Conservation (phyloP, 2,113 vertebrate species). For the Mobula hypostoma region DNA sequence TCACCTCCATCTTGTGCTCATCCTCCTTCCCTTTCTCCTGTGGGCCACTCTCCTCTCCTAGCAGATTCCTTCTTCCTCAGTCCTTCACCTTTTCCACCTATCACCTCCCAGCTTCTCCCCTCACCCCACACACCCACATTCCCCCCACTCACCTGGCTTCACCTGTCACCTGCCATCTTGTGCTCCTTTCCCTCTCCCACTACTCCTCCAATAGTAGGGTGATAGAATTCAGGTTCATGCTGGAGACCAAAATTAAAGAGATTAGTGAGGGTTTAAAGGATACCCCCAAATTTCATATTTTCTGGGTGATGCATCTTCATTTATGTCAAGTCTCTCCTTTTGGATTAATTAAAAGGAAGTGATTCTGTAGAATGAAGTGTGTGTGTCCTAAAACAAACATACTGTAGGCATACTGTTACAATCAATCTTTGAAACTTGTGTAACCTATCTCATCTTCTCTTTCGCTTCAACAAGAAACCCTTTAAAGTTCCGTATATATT, state of each 20-base stretch:
- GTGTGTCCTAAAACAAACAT: too few relatives aligned
- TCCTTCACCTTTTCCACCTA: too few relatives aligned
- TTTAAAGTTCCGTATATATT: background rate
- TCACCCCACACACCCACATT: too few relatives aligned
- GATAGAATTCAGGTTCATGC: too few relatives aligned
- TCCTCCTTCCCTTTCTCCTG: too few relatives aligned
- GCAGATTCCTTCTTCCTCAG: too few relatives aligned
- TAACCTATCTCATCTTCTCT: background rate
- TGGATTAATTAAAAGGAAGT: background rate
- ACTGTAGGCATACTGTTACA: background rate
- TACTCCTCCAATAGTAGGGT: background rate
- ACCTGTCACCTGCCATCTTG: too few relatives aligned
- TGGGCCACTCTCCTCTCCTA: too few relatives aligned
- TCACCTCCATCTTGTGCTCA: too few relatives aligned
- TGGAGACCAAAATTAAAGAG: background rate
- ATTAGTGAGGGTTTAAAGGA: background rate
- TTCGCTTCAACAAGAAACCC: background rate
- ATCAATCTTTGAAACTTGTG: background rate
- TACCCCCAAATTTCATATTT: background rate
- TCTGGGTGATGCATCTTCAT: background rate
- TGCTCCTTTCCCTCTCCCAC: too few relatives aligned
- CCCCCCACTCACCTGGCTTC: too few relatives aligned
- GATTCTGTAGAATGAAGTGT: background rate
- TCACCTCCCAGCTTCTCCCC: too few relatives aligned
- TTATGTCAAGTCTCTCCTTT: background rate